A percentile compares a stretch with the other conserved stretches of the same genome.
Conservation (phyloP, 2,888 invertebrate species). For the Heliconius sara region DNA sequence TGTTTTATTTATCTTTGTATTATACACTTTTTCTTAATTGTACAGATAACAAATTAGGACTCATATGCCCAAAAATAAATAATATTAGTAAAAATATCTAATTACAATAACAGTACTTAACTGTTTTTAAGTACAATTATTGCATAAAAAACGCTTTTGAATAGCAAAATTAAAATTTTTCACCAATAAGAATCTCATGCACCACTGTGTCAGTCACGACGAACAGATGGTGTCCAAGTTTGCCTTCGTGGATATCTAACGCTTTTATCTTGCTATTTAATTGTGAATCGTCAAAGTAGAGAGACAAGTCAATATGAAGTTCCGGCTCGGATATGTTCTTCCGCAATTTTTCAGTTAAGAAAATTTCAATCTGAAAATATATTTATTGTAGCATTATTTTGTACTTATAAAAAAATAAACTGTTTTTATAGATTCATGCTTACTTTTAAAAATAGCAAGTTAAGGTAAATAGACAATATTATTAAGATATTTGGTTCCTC, state of each 20-base stretch:
- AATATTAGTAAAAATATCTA: not conserved
- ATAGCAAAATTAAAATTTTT: not conserved
- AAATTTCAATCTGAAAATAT: slow-evolving; percentile 54
- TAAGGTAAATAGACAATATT: not conserved
- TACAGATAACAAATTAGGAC: not conserved
- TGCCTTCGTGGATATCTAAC: slow-evolving; percentile 54
- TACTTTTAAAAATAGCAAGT: not conserved
- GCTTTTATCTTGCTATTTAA: slow-evolving; percentile 41
- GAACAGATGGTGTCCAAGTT: slow-evolving; percentile 53
- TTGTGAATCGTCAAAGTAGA: slow-evolving; percentile 40
- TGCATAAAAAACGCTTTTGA: not conserved
- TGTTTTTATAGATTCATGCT: not conserved
- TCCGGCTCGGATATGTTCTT: slow-evolving; percentile 41
- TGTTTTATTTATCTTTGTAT: not conserved
- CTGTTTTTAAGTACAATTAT: not conserved
- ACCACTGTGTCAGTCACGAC: slow-evolving; percentile 46
- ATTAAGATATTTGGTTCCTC: not conserved
- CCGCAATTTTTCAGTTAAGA: slow-evolving; percentile 40
- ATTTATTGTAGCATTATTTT: not conserved
- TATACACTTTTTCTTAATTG: not conserved
- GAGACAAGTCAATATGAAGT: slow-evolving; percentile 47
- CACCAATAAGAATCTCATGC: slow-evolving; percentile 44
- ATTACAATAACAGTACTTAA: not conserved
- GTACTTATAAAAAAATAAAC: not conserved
- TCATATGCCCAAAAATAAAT: not conserved